Percentiles rank a stretch among this genome's conserved stretches.
These are phyloP conservation scores for Catocala sponsa DNA, from an alignment of 2,888 invertebrate genomes.

Conservation along the genomic window DNA sequence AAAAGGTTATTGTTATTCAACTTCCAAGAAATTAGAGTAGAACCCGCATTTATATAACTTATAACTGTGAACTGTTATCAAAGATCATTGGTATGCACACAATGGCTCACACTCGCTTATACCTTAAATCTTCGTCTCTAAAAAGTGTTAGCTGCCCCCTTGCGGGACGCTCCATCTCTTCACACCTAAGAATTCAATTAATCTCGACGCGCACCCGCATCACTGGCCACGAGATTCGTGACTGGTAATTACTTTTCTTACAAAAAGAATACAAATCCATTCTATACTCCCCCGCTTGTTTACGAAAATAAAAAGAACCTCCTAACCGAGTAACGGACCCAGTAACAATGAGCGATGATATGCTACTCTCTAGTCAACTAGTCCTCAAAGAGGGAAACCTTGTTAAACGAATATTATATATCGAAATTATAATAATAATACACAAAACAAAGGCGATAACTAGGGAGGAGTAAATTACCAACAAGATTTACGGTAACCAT, in stretches of 20 bases:
- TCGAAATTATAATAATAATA: conserved; percentile 53
- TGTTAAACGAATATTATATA: conserved; percentile 52
- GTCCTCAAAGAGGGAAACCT: conserved; percentile 45
- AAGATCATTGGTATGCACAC: conserved; percentile 19
- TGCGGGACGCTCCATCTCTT: conserved; percentile 63
- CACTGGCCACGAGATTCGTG: conserved; percentile 76
- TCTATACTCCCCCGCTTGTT: conserved; percentile 60
- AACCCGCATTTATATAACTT: conserved; percentile 2
- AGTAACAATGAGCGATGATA: conserved; percentile 73
- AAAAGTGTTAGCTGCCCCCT: conserved; percentile 63
- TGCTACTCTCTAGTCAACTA: conserved; percentile 57
- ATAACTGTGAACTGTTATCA: conserved; percentile 24
- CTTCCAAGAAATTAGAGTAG: conserved; percentile 2
- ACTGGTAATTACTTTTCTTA: conserved; percentile 82
- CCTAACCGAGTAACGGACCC: conserved; percentile 65
- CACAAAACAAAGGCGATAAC: conserved; percentile 70
- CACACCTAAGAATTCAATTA: conserved; percentile 87
- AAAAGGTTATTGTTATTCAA: background rate
- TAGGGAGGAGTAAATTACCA: conserved; percentile 76
- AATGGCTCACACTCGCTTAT: conserved; percentile 45
- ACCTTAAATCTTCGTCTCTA: conserved; percentile 50
- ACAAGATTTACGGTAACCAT: conserved; percentile 77
- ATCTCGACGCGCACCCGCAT: conserved; percentile 73
- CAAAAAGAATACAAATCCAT: conserved; percentile 64
- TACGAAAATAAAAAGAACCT: conserved; percentile 65